Evolutionary conservation across 2,113 vertebrate species (phyloP), one percentile per base, ranked within the genome.

Genomic region (Psilopogon haemacephalus): DNA sequence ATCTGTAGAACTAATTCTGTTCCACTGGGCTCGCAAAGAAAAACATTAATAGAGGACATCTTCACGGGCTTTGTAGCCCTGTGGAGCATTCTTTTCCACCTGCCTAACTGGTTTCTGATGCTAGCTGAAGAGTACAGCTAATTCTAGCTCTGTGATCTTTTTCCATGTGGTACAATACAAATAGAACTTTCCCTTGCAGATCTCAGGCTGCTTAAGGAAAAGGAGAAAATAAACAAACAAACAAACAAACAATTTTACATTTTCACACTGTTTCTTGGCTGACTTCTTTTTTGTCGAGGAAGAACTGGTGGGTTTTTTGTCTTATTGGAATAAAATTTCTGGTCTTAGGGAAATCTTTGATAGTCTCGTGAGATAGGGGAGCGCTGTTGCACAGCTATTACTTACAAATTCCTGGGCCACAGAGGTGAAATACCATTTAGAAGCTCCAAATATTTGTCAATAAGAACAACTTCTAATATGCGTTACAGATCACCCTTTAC

Each of bases 131-230:
- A 38, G 46, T 13, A 28, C 16, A 71, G 28, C 46, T 56, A 21
- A 42, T 54, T n/a, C 27, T 44, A 54, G 23, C 14, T 6, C 8
- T 60, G 26, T 35, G 67, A 11, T 56, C 67, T 67, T 11, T 4
- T 89, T 69, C 38, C 0, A 0, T 27, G n/a, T 62, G 38, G 32
- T 68, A 3, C 32, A 21, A 1, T 30, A n/a, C 4, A 33, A 79
- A 28, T 10, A 8, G 15, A 72, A n/a, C 35, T 89, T 70, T 88
- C 27, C 17, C 38, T 48, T 60, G 30, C 32, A 62, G 35, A 27
- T 83, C 24, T 26, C 54, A 28, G 11, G 5, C 35, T 54, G 23
- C 24, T 74, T n/a, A 72, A 70, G 40, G 33, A 70, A 68, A 46
- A 59, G 40, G 12, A 3, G 28, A 42, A 38, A 44, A 64, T n/a